Evolutionary conservation across 2,888 invertebrate genomes (phyloP).

Genomic region (Eupithecia dodoneata): DNA sequence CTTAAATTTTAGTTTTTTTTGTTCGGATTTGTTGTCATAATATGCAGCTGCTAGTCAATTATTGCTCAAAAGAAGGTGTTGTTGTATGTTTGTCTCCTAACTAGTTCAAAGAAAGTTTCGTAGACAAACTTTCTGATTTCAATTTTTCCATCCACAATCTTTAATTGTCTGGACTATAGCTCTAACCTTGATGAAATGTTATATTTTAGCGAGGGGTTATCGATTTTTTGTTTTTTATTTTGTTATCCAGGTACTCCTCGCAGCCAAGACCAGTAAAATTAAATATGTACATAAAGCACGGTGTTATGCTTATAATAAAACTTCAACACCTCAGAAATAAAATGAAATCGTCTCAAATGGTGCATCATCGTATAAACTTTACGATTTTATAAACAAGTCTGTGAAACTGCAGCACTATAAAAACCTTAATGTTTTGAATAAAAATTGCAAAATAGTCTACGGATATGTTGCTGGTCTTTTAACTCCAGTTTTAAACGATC

Average conservation of each 20-base stretch:
- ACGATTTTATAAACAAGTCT: conserved; percentile 7
- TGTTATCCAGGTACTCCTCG: background rate
- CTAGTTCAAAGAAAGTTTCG: too few species aligned
- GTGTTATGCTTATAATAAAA: background rate
- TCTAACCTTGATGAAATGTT: too few species aligned
- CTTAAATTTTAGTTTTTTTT: background rate
- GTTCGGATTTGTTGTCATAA: too few species aligned
- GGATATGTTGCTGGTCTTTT: background rate
- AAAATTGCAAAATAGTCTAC: background rate
- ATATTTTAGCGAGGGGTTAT: background rate
- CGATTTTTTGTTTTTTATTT: background rate
- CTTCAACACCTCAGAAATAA: conserved; percentile 1
- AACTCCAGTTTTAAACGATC: background rate
- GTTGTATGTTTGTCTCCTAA: too few species aligned
- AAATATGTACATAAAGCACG: background rate
- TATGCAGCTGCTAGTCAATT: too few species aligned
- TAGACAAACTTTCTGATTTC: too few species aligned
- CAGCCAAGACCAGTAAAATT: background rate
- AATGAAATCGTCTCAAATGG: conserved; percentile 7
- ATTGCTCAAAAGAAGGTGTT: too few species aligned
- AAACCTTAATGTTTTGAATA: conserved; percentile 12
- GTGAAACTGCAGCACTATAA: background rate
- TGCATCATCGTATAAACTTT: conserved; percentile 9
- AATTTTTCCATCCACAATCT: too few species aligned
- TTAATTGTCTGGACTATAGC: too few species aligned